Evolutionary conservation across 1,140 invertebrate genomes (phyloP).

Genomic region (Anoplolepis gracilipes): DNA sequence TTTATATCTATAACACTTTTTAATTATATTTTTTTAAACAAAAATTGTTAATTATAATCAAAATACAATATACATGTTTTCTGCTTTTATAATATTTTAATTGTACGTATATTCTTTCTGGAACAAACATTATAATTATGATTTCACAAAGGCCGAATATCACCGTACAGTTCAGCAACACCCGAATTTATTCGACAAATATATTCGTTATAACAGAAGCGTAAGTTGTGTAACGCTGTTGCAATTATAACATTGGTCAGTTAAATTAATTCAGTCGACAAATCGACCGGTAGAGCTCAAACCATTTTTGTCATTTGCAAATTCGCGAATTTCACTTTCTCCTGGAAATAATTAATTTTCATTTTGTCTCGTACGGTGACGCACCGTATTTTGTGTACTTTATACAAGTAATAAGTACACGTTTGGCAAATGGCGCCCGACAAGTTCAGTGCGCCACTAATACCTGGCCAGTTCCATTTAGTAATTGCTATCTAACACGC

Average conservation of each 20-base stretch:
- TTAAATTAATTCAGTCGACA: constrained; percentile 39
- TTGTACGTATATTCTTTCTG: not conserved
- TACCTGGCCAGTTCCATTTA: constrained; percentile 57
- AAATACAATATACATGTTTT: not conserved
- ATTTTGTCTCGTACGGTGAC: not conserved
- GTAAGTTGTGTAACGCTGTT: not conserved
- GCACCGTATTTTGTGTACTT: constrained; percentile 18
- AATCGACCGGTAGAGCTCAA: not conserved
- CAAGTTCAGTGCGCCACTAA: constrained; percentile 54
- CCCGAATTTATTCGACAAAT: constrained; percentile 8
- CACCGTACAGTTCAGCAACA: not conserved
- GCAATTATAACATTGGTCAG: not conserved
- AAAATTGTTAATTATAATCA: no score
- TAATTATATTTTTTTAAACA: no score
- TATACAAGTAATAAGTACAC: constrained; percentile 37
- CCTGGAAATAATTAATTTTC: constrained; percentile 51
- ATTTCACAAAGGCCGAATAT: not conserved
- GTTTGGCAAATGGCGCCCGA: constrained; percentile 51
- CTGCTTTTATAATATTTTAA: not conserved
- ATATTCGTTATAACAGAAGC: not conserved
- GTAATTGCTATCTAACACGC: constrained; percentile 56
- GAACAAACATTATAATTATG: not conserved
- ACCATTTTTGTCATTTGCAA: constrained; percentile 5
- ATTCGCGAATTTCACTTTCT: constrained; percentile 25
- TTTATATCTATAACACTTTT: no score